Percentiles rank a stretch among this genome's conserved stretches.
These are phyloP conservation scores for Strigops habroptila DNA, from an alignment of 2,113 vertebrate species.

Conservation along the genomic window DNA sequence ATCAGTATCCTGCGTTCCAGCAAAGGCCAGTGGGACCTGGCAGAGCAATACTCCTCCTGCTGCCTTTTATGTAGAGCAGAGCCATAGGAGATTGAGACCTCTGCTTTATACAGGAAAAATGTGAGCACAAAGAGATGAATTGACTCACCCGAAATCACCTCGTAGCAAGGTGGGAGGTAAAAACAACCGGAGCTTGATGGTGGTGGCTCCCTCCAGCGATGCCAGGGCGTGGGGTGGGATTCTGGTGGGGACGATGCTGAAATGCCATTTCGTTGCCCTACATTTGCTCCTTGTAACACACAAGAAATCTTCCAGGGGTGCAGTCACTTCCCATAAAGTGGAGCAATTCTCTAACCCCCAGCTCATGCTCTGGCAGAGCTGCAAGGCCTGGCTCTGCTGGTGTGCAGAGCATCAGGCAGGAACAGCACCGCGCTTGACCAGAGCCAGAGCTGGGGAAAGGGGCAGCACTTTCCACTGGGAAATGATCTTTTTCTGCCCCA, in stretches of 20 bases:
- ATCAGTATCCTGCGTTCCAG: neutral
- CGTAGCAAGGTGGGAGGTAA: neutral
- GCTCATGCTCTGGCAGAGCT: neutral
- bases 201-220: neutral
- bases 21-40: neutral
- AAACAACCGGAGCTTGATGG: neutral
- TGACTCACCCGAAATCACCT: neutral
- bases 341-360: neutral
- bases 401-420: neutral
- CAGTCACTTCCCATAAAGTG: neutral
- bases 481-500: neutral
- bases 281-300: neutral
- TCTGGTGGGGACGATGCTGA: neutral
- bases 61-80: neutral
- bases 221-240: neutral
- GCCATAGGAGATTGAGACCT: neutral
- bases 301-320: neutral
- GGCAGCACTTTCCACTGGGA: neutral
- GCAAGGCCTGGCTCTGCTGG: neutral
- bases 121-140: neutral
- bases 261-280: neutral
- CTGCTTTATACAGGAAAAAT: neutral
- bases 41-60: neutral
- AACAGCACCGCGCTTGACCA: neutral
- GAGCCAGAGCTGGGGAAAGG: neutral